Evolutionary conservation across 2,888 invertebrate genomes (phyloP), one percentile per base, ranked within the genome.

Genomic region (Sceliomorpha sp.): DNA sequence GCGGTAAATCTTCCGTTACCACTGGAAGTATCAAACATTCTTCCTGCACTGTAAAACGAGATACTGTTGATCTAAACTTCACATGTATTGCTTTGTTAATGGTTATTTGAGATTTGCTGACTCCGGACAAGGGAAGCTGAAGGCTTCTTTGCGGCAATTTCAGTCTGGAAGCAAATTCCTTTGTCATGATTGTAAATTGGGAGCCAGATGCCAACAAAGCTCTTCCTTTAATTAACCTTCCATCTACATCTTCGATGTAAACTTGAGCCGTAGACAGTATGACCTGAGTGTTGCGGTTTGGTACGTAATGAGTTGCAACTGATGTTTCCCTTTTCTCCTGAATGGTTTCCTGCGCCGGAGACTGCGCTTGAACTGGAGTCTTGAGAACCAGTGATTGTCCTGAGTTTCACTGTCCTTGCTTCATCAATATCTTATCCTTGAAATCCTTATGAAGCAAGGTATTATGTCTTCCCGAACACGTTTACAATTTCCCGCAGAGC

Each of bases 401-500:
- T n/a, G n/a, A n/a, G n/a, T n/a, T n/a, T n/a, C n/a, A n/a, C n/a
- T n/a, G n/a, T n/a, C n/a, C n/a, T n/a, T n/a, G n/a, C n/a, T n/a
- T n/a, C n/a, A n/a, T n/a, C n/a, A n/a, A n/a, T n/a, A n/a, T n/a
- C n/a, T 32, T 32, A 12, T 10, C 6, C 6, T n/a, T 32, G 12
- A 32, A 32, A 6, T 32, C 32, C 5, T 32, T 9, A 10, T 32
- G 32, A 10, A 32, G 32, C 3, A 48, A n/a, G 3, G 42, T 44
- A 26, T 29, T 44, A 15, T 51, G 39, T 12, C 39, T 51, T 4
- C 9, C 1, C 1, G 5, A 2, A 10, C 51, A 51, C 9, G n/a
- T n/a, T n/a, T n/a, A n/a, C n/a, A n/a, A n/a, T n/a, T 51, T 39
- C 14, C 29, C 27, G 17, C 51, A 51, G 15, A 4, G 12, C n/a